Percentiles rank a stretch among this genome's conserved stretches.
phyloP scores from a whole-genome alignment of 2,113 vertebrate genomes.

The Passer montanus region DNA sequence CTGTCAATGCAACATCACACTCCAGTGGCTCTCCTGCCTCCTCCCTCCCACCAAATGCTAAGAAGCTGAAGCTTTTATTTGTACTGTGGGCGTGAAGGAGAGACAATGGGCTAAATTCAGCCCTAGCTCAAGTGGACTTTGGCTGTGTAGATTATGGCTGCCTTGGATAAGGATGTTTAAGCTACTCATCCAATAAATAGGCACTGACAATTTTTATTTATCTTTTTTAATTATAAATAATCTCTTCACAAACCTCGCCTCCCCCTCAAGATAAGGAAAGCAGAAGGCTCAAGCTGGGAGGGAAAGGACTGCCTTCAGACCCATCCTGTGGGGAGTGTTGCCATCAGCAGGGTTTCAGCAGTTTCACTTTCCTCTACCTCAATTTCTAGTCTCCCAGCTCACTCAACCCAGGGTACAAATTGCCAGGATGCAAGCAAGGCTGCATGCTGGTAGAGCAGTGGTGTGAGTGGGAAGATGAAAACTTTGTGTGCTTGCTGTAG shows the following conservation, averaged over 20 bases:
- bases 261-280: background rate
- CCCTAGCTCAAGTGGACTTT: background rate
- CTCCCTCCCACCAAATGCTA: conserved; percentile 6
- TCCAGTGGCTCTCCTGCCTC: background rate
- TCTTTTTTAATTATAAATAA: background rate
- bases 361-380: background rate
- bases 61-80: conserved; percentile 11
- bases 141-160: background rate
- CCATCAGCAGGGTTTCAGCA: background rate
- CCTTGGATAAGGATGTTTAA: background rate
- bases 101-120: conserved; percentile 5
- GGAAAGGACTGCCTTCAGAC: background rate
- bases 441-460: conserved; percentile 27
- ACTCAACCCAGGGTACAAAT: background rate
- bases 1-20: conserved; percentile 9
- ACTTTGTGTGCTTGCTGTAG: conserved; percentile 52
- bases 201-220: background rate
- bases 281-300: background rate
- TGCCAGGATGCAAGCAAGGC: background rate
- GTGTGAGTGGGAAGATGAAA: conserved; percentile 59
- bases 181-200: background rate
- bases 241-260: background rate
- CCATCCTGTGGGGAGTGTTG: rapidly evolving
- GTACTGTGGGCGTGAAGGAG: background rate
- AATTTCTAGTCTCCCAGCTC: background rate